Percentiles rank a stretch among this genome's conserved stretches.
phyloP scores from a whole-genome alignment of 2,888 invertebrate species.

The Heteromurus nitidus region DNA sequence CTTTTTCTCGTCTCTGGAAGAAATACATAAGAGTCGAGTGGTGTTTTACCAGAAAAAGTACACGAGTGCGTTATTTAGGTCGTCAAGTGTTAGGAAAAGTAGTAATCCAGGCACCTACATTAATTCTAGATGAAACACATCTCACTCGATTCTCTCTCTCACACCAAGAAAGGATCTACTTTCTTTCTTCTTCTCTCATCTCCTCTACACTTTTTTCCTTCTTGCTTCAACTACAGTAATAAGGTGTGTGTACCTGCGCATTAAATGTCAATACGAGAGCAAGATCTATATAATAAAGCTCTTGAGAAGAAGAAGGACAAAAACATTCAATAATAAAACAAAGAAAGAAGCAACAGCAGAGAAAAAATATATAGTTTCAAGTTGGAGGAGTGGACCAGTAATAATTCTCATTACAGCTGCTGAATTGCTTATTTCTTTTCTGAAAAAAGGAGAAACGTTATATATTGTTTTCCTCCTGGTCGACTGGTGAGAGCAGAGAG shows the following conservation, averaged over 20 bases:
- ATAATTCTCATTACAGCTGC: constrained; percentile 41
- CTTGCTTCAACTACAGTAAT: background rate
- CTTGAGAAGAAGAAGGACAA: background rate
- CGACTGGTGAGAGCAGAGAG: background rate
- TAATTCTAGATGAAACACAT: constrained; percentile 32
- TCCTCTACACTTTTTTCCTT: background rate
- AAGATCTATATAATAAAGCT: too few species aligned
- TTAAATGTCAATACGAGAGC: constrained; percentile 9
- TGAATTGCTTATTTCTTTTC: constrained; percentile 39
- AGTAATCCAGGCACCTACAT: constrained; percentile 29
- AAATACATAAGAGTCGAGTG: background rate
- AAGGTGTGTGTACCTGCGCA: background rate
- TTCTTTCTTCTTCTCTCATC: background rate
- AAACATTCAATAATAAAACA: constrained; percentile 3
- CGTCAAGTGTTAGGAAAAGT: constrained; percentile 28
- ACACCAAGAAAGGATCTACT: background rate
- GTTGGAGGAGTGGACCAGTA: too few species aligned
- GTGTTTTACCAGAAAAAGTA: background rate
- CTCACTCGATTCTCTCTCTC: background rate
- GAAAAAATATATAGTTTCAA: background rate
- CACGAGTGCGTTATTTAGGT: constrained; percentile 11
- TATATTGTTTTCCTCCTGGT: constrained; percentile 8
- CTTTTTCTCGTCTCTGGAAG: background rate
- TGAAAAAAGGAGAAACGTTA: background rate
- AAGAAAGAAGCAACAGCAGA: background rate